Evolutionary conservation across 2,888 invertebrate species (phyloP).

Genomic region (Nebria brevicollis): DNA sequence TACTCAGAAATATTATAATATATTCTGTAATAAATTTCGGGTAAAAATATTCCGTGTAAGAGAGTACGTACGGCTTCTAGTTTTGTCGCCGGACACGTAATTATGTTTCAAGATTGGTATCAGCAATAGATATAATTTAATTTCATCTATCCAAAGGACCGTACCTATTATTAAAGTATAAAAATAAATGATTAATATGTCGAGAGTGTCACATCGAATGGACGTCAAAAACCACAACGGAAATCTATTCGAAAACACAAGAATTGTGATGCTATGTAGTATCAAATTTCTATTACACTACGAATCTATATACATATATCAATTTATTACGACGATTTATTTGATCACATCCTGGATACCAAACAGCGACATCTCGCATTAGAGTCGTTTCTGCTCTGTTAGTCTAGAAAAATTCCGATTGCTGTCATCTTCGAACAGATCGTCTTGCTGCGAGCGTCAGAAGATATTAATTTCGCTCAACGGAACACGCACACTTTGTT

Average conservation of each 20-base stretch:
- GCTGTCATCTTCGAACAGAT: constrained; percentile 22
- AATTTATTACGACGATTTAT: constrained; percentile 34
- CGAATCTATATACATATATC: constrained; percentile 21
- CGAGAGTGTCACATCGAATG: constrained; percentile 25
- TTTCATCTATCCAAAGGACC: constrained; percentile 20
- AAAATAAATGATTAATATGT: constrained; percentile 39
- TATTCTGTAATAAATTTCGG: constrained; percentile 21
- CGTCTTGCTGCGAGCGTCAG: neutral
- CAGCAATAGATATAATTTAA: constrained; percentile 39
- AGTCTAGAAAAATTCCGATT: constrained; percentile 34
- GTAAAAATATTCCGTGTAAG: constrained; percentile 7
- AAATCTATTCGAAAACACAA: neutral
- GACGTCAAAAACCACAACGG: neutral
- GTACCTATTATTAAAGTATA: constrained; percentile 37
- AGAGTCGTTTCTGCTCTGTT: constrained; percentile 36
- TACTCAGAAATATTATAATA: constrained; percentile 20
- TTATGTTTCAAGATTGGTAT: constrained; percentile 30
- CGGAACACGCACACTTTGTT: neutral
- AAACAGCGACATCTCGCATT: constrained; percentile 29
- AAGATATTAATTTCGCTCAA: constrained; percentile 6
- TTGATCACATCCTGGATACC: constrained; percentile 19
- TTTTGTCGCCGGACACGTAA: constrained; percentile 26
- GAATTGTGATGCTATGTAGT: neutral
- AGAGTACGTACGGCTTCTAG: neutral
- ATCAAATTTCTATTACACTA: constrained; percentile 33